phyloP scores from a whole-genome alignment of 2,797 vertebrate genomes.

The Helostoma temminkii region DNA sequence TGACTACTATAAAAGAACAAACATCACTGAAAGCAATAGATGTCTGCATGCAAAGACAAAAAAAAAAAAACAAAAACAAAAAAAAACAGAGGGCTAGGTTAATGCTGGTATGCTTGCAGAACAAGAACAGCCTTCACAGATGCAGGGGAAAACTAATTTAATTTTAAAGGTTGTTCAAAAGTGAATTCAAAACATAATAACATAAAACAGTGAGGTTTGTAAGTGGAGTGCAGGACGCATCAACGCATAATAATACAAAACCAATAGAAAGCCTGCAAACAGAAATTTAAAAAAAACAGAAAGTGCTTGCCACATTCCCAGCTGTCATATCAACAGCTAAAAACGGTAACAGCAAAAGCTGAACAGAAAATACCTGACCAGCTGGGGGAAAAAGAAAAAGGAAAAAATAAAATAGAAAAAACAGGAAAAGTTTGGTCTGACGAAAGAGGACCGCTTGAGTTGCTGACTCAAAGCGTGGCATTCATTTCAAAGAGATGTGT shows the following conservation, averaged over 20 bases:
- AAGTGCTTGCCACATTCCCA: conserved; percentile 15
- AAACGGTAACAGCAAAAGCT: conserved; percentile 29
- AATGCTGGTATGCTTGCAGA: conserved; percentile 23
- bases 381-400: conserved; percentile 18
- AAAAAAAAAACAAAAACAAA: background rate
- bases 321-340: conserved; percentile 40
- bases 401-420: no score
- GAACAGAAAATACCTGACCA: conserved; percentile 50
- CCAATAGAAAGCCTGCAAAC: background rate
- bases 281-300: background rate
- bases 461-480: conserved; percentile 73
- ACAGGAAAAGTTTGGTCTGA: conserved; percentile 1
- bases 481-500: conserved; percentile 70
- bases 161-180: conserved; percentile 28
- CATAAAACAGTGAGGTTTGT: background rate
- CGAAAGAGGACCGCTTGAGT: conserved; percentile 47
- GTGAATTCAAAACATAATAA: conserved; percentile 8
- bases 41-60: conserved; percentile 28
- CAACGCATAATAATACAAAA: conserved; percentile 26
- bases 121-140: conserved; percentile 9
- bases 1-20: conserved; percentile 63
- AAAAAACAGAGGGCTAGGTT: conserved; percentile 11
- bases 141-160: conserved; percentile 5
- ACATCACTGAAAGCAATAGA: conserved; percentile 60
- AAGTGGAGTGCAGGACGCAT: background rate